Evolutionary conservation across 1,140 invertebrate genomes (phyloP), one percentile per base, ranked within the genome.

Genomic region (Atopsyche davidsoni): DNA sequence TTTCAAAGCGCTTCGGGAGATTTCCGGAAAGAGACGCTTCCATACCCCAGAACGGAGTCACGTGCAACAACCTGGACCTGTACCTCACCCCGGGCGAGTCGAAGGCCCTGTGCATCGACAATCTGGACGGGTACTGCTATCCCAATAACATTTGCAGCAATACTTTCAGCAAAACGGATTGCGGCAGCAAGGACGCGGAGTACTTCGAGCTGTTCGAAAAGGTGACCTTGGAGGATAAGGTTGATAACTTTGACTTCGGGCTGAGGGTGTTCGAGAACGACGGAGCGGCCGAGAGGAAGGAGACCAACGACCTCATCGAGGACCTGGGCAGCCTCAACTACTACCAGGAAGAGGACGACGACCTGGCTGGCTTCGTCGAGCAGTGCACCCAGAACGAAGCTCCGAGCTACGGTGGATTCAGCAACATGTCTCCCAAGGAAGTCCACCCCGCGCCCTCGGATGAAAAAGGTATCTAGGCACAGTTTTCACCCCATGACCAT

Each of bases 71-170:
- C 32, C 51, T 60, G 23, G 66, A 68, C 49, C 60, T 59, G 34
- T 60, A 61, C 28, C 31, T 47, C 13, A 55, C 45, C 3, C 44
- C 48, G 16, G 25, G 35, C 35, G 55, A 65, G 42, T 46, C 45
- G 4, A 58, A 58, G 31, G 38, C 46, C 2, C 58, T 59, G 39
- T 45, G 59, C 11, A 55, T 70, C 4, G 67, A 64, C 46, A 74
- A 65, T 52, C 43, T 73, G 40, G 72, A 72, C 23, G 64, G 69
- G 46, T 73, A 70, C 40, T 72, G 67, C 48, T 71, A 72, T 59
- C 65, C 67, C 10, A 68, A 72, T 50, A 74, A 72, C 44, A 63
- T 70, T 23, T 14, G 13, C 3, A 22, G 11, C 21, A 47, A 35
- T 31, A 10, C 19, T 4, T 24, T 28, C 14, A 7, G n/a, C 18